phyloP scores from a whole-genome alignment of 2,113 vertebrate species.

The Coracopsis vasa region DNA sequence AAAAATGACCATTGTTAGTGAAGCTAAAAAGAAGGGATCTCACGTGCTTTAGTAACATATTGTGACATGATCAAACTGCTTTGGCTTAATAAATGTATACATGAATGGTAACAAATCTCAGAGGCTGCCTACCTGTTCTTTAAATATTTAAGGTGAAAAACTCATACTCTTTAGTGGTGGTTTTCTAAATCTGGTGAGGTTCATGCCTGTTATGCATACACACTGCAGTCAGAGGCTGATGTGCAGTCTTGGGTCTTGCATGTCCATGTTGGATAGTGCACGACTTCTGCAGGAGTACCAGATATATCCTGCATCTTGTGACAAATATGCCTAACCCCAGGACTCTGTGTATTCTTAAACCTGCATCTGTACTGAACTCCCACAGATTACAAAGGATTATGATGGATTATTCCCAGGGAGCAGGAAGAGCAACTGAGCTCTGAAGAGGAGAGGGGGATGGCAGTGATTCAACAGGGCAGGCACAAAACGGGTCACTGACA shows the following conservation, averaged over 20 bases:
- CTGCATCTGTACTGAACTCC: not conserved
- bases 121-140: not conserved
- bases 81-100: slow-evolving; percentile 60
- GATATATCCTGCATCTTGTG: not conserved
- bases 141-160: not conserved
- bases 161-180: not conserved
- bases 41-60: not conserved
- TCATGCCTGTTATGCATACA: accelerated
- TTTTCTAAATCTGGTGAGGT: not conserved
- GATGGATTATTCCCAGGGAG: slow-evolving; percentile 16
- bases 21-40: not conserved
- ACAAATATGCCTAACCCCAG: not conserved
- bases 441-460: not conserved
- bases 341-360: not conserved
- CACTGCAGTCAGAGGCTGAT: not conserved
- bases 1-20: not conserved
- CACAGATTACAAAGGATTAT: not conserved
- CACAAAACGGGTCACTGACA: not conserved
- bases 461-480: not conserved
- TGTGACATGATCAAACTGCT: slow-evolving; percentile 24
- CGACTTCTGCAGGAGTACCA: not conserved
- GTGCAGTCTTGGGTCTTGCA: not conserved
- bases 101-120: slow-evolving; percentile 5
- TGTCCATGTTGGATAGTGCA: not conserved
- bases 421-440: not conserved